Percentiles rank a stretch among this genome's conserved stretches.
Evolutionary conservation across 2,797 vertebrate genomes (phyloP).

Genomic region (Ciconia nigra): DNA sequence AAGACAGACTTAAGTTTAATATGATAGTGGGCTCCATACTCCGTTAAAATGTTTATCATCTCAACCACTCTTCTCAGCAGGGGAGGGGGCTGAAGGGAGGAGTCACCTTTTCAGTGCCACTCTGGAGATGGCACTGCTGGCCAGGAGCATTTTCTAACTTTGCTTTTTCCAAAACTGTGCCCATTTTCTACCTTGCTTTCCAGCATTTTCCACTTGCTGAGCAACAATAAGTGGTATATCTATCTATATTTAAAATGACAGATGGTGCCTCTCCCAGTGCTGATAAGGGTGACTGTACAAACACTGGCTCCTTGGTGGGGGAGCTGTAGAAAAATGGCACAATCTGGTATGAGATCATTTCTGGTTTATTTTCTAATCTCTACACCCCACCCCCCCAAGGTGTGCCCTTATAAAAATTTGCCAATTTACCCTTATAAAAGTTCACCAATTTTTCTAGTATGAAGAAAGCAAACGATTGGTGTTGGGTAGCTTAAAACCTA

Average conservation of each 20-base stretch:
- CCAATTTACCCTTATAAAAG: not conserved
- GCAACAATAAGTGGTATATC: not conserved
- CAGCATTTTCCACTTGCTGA: not conserved
- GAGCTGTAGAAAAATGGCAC: not conserved
- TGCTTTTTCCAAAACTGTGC: not conserved
- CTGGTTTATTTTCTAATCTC: not conserved
- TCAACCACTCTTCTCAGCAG: not conserved
- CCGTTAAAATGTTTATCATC: not conserved
- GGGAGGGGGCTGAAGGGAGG: not conserved
- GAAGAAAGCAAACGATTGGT: not conserved
- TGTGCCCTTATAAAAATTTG: not conserved
- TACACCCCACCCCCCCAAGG: too few relatives aligned
- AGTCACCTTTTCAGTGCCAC: not conserved
- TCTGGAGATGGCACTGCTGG: not conserved
- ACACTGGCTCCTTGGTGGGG: not conserved
- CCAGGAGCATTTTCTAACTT: not conserved
- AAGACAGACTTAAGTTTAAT: not conserved
- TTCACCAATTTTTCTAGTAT: not conserved
- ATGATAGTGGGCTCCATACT: not conserved
- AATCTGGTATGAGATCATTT: not conserved
- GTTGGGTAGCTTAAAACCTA: not conserved
- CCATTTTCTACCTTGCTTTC: not conserved
- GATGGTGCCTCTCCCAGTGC: not conserved
- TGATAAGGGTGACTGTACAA: slow-evolving; percentile 34
- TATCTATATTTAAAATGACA: slow-evolving; percentile 32